phyloP scores from a whole-genome alignment of 2,888 invertebrate species.

The Microplitis manilae region DNA sequence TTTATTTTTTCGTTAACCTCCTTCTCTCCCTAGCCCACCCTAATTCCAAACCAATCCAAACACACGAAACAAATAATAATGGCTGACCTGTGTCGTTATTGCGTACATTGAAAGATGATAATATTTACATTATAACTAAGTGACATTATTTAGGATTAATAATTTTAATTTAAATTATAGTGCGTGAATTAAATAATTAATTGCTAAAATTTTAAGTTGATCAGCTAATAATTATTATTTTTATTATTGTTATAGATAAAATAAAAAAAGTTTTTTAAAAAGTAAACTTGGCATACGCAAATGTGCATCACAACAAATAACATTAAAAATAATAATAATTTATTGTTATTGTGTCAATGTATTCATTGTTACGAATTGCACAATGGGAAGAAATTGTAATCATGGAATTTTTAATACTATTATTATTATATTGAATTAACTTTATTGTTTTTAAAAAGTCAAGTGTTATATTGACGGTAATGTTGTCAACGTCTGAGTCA shows the following conservation, averaged over 20 bases:
- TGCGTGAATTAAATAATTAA: conserved; percentile 24
- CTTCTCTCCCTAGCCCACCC: background rate
- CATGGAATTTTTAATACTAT: background rate
- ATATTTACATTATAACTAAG: conserved; percentile 45
- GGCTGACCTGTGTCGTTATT: conserved; percentile 61
- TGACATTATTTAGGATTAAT: conserved; percentile 37
- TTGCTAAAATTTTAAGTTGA: conserved; percentile 5
- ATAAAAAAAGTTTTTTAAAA: background rate
- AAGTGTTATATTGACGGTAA: conserved; percentile 29
- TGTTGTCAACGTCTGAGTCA: conserved; percentile 37
- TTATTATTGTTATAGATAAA: background rate
- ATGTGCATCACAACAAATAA: conserved; percentile 34
- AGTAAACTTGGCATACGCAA: conserved; percentile 16
- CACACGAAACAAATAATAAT: conserved; percentile 59
- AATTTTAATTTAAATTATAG: conserved; percentile 22
- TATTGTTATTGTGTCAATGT: conserved; percentile 23
- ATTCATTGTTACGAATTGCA: conserved; percentile 5
- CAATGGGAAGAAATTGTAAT: background rate
- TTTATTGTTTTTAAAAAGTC: conserved; percentile 14
- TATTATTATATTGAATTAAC: conserved; percentile 17
- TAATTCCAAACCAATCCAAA: conserved; percentile 24
- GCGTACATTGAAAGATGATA: conserved; percentile 53
- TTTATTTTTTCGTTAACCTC: background rate
- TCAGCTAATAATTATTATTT: conserved; percentile 5
- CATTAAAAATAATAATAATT: conserved; percentile 25